phyloP scores from a whole-genome alignment of 2,797 vertebrate genomes.

The Pteropus rufus region DNA sequence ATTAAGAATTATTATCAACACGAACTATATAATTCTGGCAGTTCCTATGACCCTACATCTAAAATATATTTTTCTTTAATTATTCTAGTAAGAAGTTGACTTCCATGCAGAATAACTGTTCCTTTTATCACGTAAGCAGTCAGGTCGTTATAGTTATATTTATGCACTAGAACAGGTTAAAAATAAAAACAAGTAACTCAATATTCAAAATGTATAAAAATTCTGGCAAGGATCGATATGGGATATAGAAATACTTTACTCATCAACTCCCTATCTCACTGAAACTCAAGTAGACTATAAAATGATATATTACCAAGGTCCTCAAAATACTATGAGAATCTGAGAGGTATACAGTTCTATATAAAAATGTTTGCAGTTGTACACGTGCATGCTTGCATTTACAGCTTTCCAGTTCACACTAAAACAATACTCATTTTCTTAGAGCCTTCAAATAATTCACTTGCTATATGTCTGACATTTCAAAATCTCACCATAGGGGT shows the following conservation, averaged over 20 bases:
- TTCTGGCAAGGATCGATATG: neutral
- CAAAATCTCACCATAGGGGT: neutral
- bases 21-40: neutral
- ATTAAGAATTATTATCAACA: neutral
- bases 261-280: neutral
- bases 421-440: neutral
- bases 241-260: neutral
- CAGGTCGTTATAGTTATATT: neutral
- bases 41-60: neutral
- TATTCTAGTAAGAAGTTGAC: slow-evolving; percentile 10
- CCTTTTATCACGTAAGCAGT: neutral
- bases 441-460: neutral
- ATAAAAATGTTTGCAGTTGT: neutral
- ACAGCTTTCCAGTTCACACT: neutral
- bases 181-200: neutral
- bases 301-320: neutral
- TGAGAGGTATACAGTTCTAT: neutral
- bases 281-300: neutral
- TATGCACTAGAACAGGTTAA: neutral
- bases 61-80: neutral
- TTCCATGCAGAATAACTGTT: neutral
- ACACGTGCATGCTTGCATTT: neutral
- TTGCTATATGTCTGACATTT: neutral
- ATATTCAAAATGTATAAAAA: neutral
- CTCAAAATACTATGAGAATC: neutral